phyloP scores from a whole-genome alignment of 2,113 vertebrate genomes.

The Syngnathus scovelli region DNA sequence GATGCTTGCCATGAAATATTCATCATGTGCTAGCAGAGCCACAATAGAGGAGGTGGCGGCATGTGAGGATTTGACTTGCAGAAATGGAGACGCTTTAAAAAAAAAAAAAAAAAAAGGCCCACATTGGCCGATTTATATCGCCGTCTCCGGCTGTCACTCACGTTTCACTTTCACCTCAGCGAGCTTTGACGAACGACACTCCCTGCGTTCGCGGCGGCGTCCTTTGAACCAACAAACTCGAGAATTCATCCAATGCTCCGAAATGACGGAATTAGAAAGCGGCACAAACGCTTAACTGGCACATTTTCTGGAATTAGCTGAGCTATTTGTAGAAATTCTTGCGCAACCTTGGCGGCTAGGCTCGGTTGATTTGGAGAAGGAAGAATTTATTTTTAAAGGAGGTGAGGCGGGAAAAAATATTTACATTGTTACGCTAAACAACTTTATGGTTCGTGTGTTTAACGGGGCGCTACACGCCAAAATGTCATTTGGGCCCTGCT shows the following conservation, averaged over 20 bases:
- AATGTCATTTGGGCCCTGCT: not conserved
- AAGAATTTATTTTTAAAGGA: not conserved
- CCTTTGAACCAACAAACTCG: conserved; percentile 3
- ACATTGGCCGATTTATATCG: conserved; percentile 50
- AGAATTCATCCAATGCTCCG: not conserved
- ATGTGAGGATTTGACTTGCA: conserved; percentile 62
- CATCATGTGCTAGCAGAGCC: conserved; percentile 61
- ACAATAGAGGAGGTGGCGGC: conserved; percentile 64
- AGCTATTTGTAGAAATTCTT: not conserved
- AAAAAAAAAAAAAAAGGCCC: conserved; percentile 26
- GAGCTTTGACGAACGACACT: conserved; percentile 32
- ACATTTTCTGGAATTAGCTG: not conserved
- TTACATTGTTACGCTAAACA: too few species aligned
- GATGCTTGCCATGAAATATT: conserved; percentile 71
- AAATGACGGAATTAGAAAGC: not conserved
- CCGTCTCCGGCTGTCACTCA: conserved; percentile 56
- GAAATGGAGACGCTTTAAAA: conserved; percentile 55
- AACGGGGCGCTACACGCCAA: not conserved
- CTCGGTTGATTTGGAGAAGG: not conserved
- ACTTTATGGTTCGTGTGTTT: too few species aligned
- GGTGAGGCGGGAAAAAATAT: too few species aligned
- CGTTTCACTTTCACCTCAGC: conserved; percentile 48
- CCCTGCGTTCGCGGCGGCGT: not conserved
- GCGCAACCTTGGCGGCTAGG: not conserved
- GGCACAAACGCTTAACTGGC: not conserved